Base-by-base conservation (phyloP, 2,888 invertebrate genomes). In the Pristionchus entomophagus region DNA sequence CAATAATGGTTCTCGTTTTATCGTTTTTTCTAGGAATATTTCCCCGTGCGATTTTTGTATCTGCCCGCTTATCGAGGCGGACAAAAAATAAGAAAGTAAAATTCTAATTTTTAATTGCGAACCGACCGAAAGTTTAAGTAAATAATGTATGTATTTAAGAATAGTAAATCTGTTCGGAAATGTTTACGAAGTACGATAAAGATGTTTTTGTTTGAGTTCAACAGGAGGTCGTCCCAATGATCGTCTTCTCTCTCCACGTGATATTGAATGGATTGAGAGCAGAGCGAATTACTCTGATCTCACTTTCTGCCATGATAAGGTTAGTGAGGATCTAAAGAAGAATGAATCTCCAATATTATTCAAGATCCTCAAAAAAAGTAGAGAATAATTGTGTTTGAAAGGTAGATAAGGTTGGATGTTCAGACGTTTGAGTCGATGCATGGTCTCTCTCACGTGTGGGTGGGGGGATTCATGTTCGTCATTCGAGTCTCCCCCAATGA, bases 381-480 rank as follows among this genome's bases (percentile, higher is more conserved):
- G n/a, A n/a, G n/a, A n/a, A n/a, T n/a, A n/a, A n/a, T n/a, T n/a
- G n/a, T n/a, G n/a, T n/a, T n/a, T n/a, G n/a, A n/a, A n/a, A n/a
- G n/a, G n/a, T n/a, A n/a, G n/a, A 45, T 45, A 45, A 6, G 6
- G 14, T 65, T 45, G n/a, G 45, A 19, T 78, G 29, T 17, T 26
- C 65, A 93, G 86, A 92, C 92, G 1, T 93, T 93, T 82, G 93
- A 93, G 73, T 91, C 91, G 32, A 92, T 93, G 89, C 93, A 93
- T 83, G 93, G 93, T 12, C 86, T 90, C 73, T 91, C 91, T 59
- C 93, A 93, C 80, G 92, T 93, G n/a, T 93, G 92, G 92, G 93
- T 93, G 59, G 93, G 93, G 22, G 93, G 93, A 59, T 93, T 93
- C 87, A 93, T 93, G 93, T 93, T 91, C 86, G 93, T 93, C 78